Evolutionary conservation across 2,113 vertebrate species (phyloP).

Genomic region (Anarhynchus alexandrinus): DNA sequence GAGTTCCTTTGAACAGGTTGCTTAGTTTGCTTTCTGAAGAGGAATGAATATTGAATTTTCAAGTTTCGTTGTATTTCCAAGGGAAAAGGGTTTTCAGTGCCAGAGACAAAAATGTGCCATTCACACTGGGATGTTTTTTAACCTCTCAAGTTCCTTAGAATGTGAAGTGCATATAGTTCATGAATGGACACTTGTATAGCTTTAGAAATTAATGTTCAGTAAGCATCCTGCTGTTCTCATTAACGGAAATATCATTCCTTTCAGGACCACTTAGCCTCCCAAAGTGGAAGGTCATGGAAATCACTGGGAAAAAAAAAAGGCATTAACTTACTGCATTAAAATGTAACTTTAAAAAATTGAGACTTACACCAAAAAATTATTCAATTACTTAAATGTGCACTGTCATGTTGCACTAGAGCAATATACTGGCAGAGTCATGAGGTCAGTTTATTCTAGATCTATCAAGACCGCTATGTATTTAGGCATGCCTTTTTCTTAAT

Average conservation of each 20-base stretch:
- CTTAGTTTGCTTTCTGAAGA: conserved; percentile 10
- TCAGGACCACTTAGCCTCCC: background rate
- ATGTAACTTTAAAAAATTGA: background rate
- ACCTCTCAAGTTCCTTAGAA: background rate
- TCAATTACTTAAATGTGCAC: background rate
- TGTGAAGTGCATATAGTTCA: background rate
- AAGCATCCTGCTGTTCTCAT: background rate
- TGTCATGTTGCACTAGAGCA: background rate
- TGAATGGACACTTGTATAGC: background rate
- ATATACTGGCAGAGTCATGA: background rate
- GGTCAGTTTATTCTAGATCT: background rate
- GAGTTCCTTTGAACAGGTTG: background rate
- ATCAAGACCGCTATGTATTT: background rate
- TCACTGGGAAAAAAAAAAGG: background rate
- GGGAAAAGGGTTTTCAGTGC: background rate
- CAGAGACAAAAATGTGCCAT: conserved; percentile 3
- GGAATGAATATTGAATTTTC: conserved; percentile 14
- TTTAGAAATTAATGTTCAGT: background rate
- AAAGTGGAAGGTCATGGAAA: background rate
- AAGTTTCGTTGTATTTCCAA: conserved; percentile 23
- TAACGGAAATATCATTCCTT: background rate
- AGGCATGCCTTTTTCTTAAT: background rate
- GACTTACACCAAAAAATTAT: background rate
- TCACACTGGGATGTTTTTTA: conserved; percentile 2
- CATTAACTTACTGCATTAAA: background rate